Base-by-base conservation (phyloP, 2,113 vertebrate species). In the Lonchura striata region DNA sequence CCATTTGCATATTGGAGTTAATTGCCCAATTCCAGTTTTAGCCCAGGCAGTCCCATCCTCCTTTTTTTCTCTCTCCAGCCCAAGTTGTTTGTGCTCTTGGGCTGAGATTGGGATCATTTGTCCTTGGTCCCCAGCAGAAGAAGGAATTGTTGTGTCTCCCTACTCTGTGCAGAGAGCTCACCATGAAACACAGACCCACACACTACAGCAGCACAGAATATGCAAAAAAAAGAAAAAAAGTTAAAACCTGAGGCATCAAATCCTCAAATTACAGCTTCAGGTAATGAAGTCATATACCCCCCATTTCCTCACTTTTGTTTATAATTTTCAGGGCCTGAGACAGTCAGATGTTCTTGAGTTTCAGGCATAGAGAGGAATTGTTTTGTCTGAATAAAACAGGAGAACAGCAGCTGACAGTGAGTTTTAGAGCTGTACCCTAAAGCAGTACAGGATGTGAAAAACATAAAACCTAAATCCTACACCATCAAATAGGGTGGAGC, bases 321-420 rank as follows among this genome's bases (percentile, higher is more conserved):
- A 15, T 11, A 24, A 5, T 8, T 24, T 12, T 31, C 0, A 2
- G 7, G 16, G 25, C 33, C 41, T 37, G 27, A 46, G 61, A 15
- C 41, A 80, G 16, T 37, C 2, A 66, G 6, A 2, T 31, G 10
- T 3, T 15, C 33, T 12, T 24, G 27, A 80, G 27, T 46, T 31
- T 21, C 13, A 56, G 50, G 21, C 27, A 10, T 2, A 56, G 27
- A 66, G 13, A 66, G 33, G 16, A 56, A 37, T 31, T 20, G 9
- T 37, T 35, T 23, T 30, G 6, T 54, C 33, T 19, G 15, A 13
- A 53, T 31, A 25, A 54, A 66, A 66, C 1, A 0, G 21, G 7
- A 46, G 25, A 54, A 15, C 33, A 19, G 76, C 2, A 54, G 12
- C 25, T 30, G 50, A 31, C 20, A 65, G 60, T 12, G 60, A 30